Evolutionary conservation across 2,797 vertebrate genomes (phyloP).

Genomic region (Esox masquinongy): DNA sequence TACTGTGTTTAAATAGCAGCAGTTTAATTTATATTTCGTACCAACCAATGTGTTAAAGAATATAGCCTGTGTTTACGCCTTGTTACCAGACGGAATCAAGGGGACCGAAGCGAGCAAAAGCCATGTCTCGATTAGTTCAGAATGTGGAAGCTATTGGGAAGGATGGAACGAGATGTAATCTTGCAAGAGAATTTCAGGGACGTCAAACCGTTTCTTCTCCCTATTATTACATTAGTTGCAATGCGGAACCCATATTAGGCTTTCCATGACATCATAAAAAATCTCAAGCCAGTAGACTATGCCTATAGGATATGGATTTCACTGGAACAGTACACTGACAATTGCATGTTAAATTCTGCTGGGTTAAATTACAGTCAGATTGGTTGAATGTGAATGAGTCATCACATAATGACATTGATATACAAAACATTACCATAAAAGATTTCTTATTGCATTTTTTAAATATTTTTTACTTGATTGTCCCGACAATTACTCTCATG

Average conservation of each 20-base stretch:
- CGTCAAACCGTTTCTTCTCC: background rate
- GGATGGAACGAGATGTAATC: constrained; percentile 30
- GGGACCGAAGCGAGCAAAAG: background rate
- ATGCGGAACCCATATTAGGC: constrained; percentile 28
- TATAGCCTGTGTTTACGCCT: too few species aligned
- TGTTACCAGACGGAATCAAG: too few species aligned
- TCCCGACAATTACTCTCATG: background rate
- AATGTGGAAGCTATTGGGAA: background rate
- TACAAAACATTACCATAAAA: background rate
- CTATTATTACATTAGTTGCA: constrained; percentile 28
- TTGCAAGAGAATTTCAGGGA: constrained; percentile 16
- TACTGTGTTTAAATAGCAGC: too few species aligned
- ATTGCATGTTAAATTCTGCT: background rate
- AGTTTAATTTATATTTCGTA: too few species aligned
- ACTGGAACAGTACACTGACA: background rate
- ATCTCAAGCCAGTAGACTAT: background rate
- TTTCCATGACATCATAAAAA: constrained; percentile 38
- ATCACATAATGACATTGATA: background rate
- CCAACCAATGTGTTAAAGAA: too few species aligned
- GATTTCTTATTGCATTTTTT: background rate
- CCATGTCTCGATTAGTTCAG: background rate
- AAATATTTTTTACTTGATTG: background rate
- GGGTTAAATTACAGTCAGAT: background rate
- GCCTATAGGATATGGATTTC: background rate
- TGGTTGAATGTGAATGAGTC: background rate